phyloP scores from a whole-genome alignment of 2,113 vertebrate species.

The Ciconia stormi region DNA sequence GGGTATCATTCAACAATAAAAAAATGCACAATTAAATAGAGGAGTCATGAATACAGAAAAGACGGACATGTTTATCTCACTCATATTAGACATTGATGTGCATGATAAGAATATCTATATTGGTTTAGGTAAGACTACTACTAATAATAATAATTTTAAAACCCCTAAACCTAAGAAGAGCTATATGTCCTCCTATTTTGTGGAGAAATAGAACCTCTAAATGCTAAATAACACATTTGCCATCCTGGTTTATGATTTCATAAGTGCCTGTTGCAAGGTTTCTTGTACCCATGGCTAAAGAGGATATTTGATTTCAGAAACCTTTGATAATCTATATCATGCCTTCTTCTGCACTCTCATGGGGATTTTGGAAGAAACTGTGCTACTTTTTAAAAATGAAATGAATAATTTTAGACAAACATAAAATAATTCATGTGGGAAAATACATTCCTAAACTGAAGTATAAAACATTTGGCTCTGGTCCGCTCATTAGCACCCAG shows the following conservation, averaged over 20 bases:
- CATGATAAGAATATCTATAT: neutral
- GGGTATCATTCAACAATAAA: neutral
- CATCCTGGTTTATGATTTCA: neutral
- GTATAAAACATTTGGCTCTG: neutral
- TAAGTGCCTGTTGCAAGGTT: neutral
- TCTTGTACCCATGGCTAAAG: neutral
- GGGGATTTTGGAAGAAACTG: neutral
- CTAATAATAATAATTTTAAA: neutral
- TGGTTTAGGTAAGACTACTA: neutral
- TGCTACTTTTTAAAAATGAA: neutral
- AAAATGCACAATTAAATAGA: neutral
- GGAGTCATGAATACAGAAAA: neutral
- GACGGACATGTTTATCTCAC: neutral
- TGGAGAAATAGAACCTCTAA: neutral
- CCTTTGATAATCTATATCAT: neutral
- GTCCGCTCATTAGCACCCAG: slow-evolving; percentile 24
- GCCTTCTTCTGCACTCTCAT: neutral
- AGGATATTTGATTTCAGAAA: neutral
- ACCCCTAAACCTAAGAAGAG: neutral
- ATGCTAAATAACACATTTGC: neutral
- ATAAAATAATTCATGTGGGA: neutral
- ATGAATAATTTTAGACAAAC: neutral
- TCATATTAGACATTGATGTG: neutral
- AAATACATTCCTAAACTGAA: neutral
- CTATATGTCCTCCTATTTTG: neutral